These are phyloP conservation scores for Karalla daura DNA, from an alignment of 2,797 vertebrate genomes.

Conservation along the genomic window DNA sequence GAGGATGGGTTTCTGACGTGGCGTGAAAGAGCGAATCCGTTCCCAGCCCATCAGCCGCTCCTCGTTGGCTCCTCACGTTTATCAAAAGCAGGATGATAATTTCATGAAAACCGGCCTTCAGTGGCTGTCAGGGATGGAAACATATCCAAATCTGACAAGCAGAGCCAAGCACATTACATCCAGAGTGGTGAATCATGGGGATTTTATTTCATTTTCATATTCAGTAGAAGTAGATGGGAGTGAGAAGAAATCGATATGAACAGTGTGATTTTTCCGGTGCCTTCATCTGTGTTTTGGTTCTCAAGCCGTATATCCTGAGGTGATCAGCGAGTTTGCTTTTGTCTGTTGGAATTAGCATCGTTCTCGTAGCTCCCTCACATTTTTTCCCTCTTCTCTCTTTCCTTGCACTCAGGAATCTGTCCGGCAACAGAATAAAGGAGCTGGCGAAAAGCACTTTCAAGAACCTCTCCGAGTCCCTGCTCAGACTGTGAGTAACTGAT, in stretches of 20 bases:
- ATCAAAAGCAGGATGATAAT: not conserved
- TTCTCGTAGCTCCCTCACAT: not conserved
- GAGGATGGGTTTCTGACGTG: not conserved
- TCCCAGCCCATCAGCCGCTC: not conserved
- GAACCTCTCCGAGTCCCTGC: slow-evolving; percentile 78
- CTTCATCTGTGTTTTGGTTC: no score
- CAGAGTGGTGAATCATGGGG: no score
- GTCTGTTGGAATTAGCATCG: not conserved
- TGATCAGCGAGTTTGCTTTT: no score
- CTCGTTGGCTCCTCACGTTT: not conserved
- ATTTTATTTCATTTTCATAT: no score
- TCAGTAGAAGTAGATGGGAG: no score
- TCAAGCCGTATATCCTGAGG: no score
- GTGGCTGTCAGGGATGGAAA: no score
- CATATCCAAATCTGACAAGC: no score
- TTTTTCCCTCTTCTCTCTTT: slow-evolving; percentile 6
- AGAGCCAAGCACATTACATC: no score
- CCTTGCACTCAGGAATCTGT: slow-evolving; percentile 79
- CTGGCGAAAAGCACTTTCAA: slow-evolving; percentile 81
- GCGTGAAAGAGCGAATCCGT: not conserved
- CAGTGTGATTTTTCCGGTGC: no score
- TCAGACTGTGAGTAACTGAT: slow-evolving; percentile 81
- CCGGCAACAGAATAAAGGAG: slow-evolving; percentile 82
- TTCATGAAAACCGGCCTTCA: no score
- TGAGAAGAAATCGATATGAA: no score